Evolutionary conservation across 2,113 vertebrate species (phyloP).

Genomic region (Strix uralensis): DNA sequence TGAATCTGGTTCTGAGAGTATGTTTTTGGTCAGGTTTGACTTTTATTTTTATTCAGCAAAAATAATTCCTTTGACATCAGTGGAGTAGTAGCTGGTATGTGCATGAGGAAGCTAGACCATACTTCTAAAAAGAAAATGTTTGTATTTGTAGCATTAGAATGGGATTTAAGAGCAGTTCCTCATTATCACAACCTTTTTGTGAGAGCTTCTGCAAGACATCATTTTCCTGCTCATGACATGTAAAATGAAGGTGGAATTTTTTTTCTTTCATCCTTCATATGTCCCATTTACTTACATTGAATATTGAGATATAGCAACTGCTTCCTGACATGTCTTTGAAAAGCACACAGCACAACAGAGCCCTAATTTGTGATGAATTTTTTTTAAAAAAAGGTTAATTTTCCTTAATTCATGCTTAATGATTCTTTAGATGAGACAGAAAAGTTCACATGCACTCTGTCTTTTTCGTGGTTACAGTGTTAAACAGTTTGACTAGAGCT

Average conservation of each 20-base stretch:
- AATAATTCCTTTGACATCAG: background rate
- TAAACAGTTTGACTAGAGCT: background rate
- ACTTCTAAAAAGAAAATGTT: background rate
- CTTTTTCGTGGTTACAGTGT: background rate
- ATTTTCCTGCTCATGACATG: background rate
- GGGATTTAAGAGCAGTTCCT: background rate
- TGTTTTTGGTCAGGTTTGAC: background rate
- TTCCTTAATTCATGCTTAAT: background rate
- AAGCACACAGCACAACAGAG: background rate
- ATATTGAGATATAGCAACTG: background rate
- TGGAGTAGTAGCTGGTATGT: background rate
- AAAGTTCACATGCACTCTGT: background rate
- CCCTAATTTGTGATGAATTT: background rate
- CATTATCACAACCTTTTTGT: background rate
- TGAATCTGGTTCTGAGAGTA: background rate
- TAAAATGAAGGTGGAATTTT: background rate
- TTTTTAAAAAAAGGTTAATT: background rate
- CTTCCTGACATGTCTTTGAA: background rate
- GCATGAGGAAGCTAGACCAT: background rate
- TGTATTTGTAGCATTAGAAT: background rate
- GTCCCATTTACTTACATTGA: background rate
- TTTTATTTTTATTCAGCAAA: constrained; percentile 3
- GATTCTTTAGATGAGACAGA: background rate
- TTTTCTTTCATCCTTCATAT: background rate
- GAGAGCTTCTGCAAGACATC: background rate